Base-by-base conservation (phyloP, 2,888 invertebrate genomes). In the Gastrophysa polygoni region DNA sequence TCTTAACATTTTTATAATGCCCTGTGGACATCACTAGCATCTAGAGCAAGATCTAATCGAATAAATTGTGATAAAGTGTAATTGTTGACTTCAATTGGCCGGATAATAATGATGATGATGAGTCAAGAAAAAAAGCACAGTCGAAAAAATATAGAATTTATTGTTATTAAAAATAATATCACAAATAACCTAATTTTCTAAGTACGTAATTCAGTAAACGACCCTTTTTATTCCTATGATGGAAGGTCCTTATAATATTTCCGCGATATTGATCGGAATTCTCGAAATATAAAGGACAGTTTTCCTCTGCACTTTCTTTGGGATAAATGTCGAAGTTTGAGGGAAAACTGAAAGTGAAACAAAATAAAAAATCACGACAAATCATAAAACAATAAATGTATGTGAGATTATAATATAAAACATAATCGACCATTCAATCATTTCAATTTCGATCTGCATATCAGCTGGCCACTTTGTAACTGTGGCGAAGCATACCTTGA, bases 91-190 rank as follows among this genome's bases (percentile, higher is more conserved):
- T n/a, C n/a, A n/a, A n/a, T n/a, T n/a, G n/a, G n/a, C n/a, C n/a
- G n/a, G n/a, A n/a, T n/a, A n/a, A n/a, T n/a, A n/a, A n/a, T n/a
- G n/a, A n/a, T n/a, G 46, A 57, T 21, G 59, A 29, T 59, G 29
- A 59, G 32, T 21, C 34, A 55, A 47, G 56, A 29, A 61, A 58
- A 47, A 51, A 44, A 47, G 63, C 46, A 61, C 44, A 46, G 57
- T 63, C 50, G 46, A 63, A 63, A 57, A n/a, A n/a, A n/a, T n/a
- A 61, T 17, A 66, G 57, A 18, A 57, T 50, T 63, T 61, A 52
- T 57, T 47, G 20, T n/a, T n/a, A 32, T 11, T 46, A 47, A 49
- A 24, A 57, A 57, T 46, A 52, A 78, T 78, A 59, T 80, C 71
- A 51, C 59, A 73, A 59, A 14, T 71, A 62, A 44, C 65, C 64